phyloP scores from a whole-genome alignment of 2,888 invertebrate species.

The Andrena bicolor region DNA sequence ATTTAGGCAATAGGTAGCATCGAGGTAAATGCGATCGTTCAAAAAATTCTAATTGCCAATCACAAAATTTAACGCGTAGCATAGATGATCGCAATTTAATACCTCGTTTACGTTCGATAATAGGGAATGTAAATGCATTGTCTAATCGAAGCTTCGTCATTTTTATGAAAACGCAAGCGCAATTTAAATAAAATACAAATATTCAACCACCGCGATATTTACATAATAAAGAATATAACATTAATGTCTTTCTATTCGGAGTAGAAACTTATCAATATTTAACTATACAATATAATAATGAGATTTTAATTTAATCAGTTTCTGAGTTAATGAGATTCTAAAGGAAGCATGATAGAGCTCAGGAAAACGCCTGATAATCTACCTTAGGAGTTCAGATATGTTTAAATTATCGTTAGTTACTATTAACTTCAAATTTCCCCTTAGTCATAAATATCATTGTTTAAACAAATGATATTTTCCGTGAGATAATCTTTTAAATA shows the following conservation, averaged over 20 bases:
- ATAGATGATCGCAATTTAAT: conserved; percentile 16
- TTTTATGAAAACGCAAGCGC: conserved; percentile 27
- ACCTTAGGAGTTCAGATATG: conserved; percentile 4
- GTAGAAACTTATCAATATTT: conserved; percentile 26
- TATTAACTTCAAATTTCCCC: conserved; percentile 7
- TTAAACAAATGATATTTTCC: too few relatives aligned
- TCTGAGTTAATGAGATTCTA: conserved; percentile 23
- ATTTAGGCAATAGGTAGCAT: conserved; percentile 54
- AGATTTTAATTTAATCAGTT: too few relatives aligned
- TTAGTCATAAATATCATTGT: background rate
- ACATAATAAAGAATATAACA: conserved; percentile 15
- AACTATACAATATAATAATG: conserved; percentile 1
- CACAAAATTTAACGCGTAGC: background rate
- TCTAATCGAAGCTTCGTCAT: conserved; percentile 11
- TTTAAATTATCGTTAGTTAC: conserved; percentile 8
- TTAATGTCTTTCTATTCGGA: conserved; percentile 28
- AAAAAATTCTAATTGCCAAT: conserved; percentile 4
- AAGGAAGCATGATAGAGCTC: conserved; percentile 38
- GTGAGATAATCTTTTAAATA: conserved; percentile 1
- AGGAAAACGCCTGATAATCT: conserved; percentile 28
- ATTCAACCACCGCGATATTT: conserved; percentile 15
- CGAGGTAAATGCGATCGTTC: background rate
- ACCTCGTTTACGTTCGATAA: conserved; percentile 18
- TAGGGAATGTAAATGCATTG: conserved; percentile 19
- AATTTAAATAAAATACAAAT: conserved; percentile 30